These are phyloP conservation scores for Myiotriccus ornatus DNA, from an alignment of 2,797 vertebrate genomes.

Conservation along the genomic window DNA sequence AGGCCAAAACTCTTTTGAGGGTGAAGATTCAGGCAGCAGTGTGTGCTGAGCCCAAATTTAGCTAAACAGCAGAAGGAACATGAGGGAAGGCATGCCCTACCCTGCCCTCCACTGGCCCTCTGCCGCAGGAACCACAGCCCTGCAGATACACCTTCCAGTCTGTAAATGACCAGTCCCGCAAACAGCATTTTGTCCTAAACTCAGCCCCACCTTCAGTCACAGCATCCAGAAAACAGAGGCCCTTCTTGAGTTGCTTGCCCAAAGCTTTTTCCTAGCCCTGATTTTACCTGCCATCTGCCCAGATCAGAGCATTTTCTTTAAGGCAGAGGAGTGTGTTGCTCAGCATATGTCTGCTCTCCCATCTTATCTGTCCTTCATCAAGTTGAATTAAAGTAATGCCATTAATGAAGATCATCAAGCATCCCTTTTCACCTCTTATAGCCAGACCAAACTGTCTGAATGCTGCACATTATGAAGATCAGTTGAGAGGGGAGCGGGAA, in stretches of 20 bases:
- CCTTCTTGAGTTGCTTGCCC: background rate
- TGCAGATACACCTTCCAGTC: background rate
- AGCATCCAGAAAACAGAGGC: background rate
- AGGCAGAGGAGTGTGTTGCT: background rate
- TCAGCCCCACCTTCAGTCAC: background rate
- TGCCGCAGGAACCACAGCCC: background rate
- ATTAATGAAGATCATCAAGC: background rate
- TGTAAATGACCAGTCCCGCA: background rate
- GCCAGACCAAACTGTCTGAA: background rate
- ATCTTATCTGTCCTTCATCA: background rate
- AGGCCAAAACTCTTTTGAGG: background rate
- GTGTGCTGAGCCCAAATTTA: background rate
- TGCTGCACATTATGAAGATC: background rate
- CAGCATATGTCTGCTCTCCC: background rate
- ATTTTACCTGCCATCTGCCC: background rate
- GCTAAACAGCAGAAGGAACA: background rate
- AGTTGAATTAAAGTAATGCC: background rate
- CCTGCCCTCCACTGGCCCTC: background rate
- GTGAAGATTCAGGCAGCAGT: background rate
- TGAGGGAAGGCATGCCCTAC: background rate
- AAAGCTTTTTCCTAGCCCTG: background rate
- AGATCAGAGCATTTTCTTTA: background rate
- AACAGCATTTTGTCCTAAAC: background rate
- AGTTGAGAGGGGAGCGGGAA: background rate
- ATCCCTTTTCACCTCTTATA: background rate